Base-by-base conservation (phyloP, 2,113 vertebrate genomes). In the Oryzias melastigma region DNA sequence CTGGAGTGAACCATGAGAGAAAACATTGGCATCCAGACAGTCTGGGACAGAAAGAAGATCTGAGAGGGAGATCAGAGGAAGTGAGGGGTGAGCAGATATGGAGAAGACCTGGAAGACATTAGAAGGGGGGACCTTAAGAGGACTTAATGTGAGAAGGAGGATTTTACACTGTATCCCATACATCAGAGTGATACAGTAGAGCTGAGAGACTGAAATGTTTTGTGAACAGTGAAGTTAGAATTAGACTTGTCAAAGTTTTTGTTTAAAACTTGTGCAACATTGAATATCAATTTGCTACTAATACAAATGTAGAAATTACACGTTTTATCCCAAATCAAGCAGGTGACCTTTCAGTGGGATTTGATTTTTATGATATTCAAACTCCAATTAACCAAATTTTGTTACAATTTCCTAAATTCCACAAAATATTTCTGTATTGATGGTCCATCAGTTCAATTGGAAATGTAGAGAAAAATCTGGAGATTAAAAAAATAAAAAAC, bases 41-140 rank as follows among this genome's bases (percentile, higher is more conserved):
- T 72, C 46, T 55, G 56, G 35, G 18, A 53, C 14, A 17, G 51
- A 65, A 43, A 29, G 45, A 18, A 42, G 50, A 52, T 64, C 17
- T 63, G 18, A 52, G 20, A 42, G 14, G 25, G 40, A 52, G 48
- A 52, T 63, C 17, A 66, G 5, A 51, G 10, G 19, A 41, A 41
- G 60, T 5, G 43, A 15, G 43, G 43, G 3, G 27, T 27, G 20
- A 52, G 42, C 14, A 42, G 42, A 63, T 52, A 44, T 7, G 7
- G 16, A 24, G 16, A 20, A 14, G 27, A 52, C 22, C 3, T 47
- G 8, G 4, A 44, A 35, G 19, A 63, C 24, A 44, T 18, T 4
- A 42, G 3, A 7, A 43, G n/a, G 35, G 16, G 3, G 62, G 49
- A 10, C 27, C 40, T 14, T 13, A 35, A 14, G 17, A 42, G 42